Evolutionary conservation across 2,888 invertebrate genomes (phyloP), one percentile per base, ranked within the genome.

Genomic region (Parapristionchus giblindavisi): DNA sequence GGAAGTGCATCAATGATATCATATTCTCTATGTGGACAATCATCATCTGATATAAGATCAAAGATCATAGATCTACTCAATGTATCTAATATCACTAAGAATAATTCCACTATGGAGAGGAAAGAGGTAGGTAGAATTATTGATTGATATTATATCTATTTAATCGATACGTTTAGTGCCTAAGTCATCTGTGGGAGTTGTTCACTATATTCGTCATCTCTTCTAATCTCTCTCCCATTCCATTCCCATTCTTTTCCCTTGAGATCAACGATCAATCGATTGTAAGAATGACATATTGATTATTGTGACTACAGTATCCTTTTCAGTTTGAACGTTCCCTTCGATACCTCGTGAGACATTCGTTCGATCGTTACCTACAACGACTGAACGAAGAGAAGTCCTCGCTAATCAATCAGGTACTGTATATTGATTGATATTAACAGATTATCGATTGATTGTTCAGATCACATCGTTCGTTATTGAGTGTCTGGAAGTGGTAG

Each of bases 131-230:
- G 61, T n/a, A 0, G n/a, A 61, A 14, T 4, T 29, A 27, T 11
- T 48, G n/a, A 66, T 29, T 4, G 65, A 6, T 54, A 54, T 24
- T n/a, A 5, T n/a, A 6, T 14, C n/a, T 54, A 54, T 54, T n/a
- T 54, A 54, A 8, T 6, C 8, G 32, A 60, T 27, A 51, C 36
- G 21, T 68, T 48, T 54, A 70, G 68, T 38, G 24, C 2, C 14
- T 70, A 27, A 34, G 36, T 48, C 52, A 38, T 70, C 52, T 70
- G 6, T 70, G 68, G 68, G 68, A 70, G 36, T 27, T 70, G 17
- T 14, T 70, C 3, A 36, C 68, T 21, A 38, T 70, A n/a, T 52
- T 70, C 54, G 27, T 54, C 27, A 8, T 70, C 8, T 24, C 68
- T 24, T 11, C 36, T 11, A 24, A 21, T 14, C 29, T 38, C 43